Conservation (phyloP, 2,113 vertebrate species). For the Empidonax traillii region DNA sequence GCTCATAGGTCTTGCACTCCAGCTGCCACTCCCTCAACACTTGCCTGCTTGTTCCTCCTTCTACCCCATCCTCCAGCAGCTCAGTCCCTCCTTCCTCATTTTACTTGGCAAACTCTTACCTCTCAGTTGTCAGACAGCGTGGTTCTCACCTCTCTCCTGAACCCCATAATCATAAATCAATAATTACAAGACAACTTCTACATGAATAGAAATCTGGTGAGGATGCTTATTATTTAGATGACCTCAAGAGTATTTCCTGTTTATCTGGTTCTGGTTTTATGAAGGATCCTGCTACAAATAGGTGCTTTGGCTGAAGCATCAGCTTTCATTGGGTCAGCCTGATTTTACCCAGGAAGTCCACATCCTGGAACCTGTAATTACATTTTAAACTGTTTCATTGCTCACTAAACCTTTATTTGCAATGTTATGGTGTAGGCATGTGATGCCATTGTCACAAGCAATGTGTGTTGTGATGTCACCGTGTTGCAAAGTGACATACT, state of each 20-base stretch:
- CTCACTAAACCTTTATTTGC: not conserved
- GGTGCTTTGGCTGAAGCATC: not conserved
- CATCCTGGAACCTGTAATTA: conserved; percentile 9
- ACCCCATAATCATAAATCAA: conserved; percentile 3
- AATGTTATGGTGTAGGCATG: not conserved
- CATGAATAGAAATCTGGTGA: not conserved
- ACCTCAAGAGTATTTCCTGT: conserved; percentile 48
- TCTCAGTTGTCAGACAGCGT: not conserved
- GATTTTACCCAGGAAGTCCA: not conserved
- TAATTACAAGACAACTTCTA: not conserved
- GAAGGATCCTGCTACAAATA: not conserved
- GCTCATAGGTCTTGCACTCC: not conserved
- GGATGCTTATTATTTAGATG: conserved; percentile 46
- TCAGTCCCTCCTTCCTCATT: not conserved
- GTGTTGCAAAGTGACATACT: not conserved
- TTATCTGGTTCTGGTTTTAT: conserved; percentile 20
- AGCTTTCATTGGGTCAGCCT: not conserved
- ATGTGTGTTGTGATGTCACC: not conserved
- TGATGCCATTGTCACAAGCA: not conserved
- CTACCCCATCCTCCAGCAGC: not conserved
- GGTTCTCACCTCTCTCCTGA: not conserved
- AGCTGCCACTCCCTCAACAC: not conserved
- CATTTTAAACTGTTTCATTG: not conserved
- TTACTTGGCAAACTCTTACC: not conserved
- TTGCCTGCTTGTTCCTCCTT: not conserved